Percentiles rank a stretch among this genome's conserved stretches.
Conservation (phyloP, 2,888 invertebrate species). For the Drosophila paramelanica region DNA sequence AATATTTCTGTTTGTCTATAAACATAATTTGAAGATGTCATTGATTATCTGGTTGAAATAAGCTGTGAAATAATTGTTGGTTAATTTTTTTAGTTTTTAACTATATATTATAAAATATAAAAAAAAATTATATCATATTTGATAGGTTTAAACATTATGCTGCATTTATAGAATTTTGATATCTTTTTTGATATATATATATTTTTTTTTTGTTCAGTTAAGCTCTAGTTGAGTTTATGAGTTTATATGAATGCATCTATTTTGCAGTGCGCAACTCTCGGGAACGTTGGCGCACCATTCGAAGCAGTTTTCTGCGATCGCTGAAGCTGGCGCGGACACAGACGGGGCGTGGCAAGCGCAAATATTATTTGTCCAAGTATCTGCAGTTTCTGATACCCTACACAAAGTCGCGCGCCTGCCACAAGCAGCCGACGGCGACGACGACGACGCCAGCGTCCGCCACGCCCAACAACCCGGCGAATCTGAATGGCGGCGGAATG, state of each 20-base stretch:
- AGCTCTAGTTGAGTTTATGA: too few species aligned
- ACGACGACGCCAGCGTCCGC: background rate
- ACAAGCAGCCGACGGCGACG: slow-evolving; percentile 41
- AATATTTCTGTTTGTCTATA: too few species aligned
- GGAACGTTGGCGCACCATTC: slow-evolving; percentile 82
- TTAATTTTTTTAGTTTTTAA: too few species aligned
- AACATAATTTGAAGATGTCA: too few species aligned
- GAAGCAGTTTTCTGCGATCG: slow-evolving; percentile 81
- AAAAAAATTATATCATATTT: too few species aligned
- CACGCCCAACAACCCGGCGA: background rate
- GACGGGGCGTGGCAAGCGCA: slow-evolving; percentile 82
- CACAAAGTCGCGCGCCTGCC: slow-evolving; percentile 76
- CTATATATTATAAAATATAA: too few species aligned
- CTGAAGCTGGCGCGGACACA: slow-evolving; percentile 79
- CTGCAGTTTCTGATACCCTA: slow-evolving; percentile 82
- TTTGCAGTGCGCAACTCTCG: slow-evolving; percentile 82
- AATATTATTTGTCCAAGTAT: slow-evolving; percentile 82
- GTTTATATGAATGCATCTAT: background rate
- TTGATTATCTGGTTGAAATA: too few species aligned
- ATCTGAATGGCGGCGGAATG: slow-evolving; percentile 49
- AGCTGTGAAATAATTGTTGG: too few species aligned
- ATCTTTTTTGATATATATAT: too few species aligned
- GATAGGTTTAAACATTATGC: too few species aligned
- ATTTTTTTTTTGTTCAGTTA: too few species aligned
- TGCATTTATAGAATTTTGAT: too few species aligned